Base-by-base conservation (phyloP, 2,888 invertebrate genomes). In the Melolontha melolontha region DNA sequence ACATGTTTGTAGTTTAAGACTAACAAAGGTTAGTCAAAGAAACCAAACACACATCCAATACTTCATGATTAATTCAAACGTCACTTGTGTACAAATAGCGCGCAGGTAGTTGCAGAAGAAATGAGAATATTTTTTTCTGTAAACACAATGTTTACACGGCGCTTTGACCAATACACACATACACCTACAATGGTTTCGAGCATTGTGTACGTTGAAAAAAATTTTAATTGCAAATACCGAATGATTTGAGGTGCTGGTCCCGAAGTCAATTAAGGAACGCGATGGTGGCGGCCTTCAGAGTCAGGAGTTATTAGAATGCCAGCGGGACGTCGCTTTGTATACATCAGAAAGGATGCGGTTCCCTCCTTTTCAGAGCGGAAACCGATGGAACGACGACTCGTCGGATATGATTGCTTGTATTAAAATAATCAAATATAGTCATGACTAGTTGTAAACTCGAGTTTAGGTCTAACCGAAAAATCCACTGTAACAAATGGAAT, bases 291-390 rank as follows among this genome's bases (percentile, higher is more conserved):
- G 52, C 34, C 50, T 44, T 47, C 39, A 34, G 57, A 22, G 51
- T 29, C 47, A 40, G 55, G 70, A 73, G 77, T 78, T 77, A 77
- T 78, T 78, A 78, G 76, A 76, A 75, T 75, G 73, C 68, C 77
- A 75, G 76, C 78, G 71, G 77, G 78, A 72, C 70, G 72, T 72
- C 76, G 71, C 68, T 76, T 75, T 76, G 74, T 75, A 67, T 71
- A 64, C 16, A 22, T 27, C 50, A 11, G 50, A n/a, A 27, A 22
- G 27, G 50, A 64, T 34, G 22, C 50, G 49, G 22, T 50, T 27
- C n/a, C 22, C 50, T 11, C 50, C 50, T 50, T 50, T 10, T 44
- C 47, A 12, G 16, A 47, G 47, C 47, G 47, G 47, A 47, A 47
- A 47, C 47, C 47, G 47, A 34, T 10, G 34, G 10, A 34, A 34